Evolutionary conservation across 1,140 invertebrate species (phyloP).

Genomic region (Cydia pomonella): DNA sequence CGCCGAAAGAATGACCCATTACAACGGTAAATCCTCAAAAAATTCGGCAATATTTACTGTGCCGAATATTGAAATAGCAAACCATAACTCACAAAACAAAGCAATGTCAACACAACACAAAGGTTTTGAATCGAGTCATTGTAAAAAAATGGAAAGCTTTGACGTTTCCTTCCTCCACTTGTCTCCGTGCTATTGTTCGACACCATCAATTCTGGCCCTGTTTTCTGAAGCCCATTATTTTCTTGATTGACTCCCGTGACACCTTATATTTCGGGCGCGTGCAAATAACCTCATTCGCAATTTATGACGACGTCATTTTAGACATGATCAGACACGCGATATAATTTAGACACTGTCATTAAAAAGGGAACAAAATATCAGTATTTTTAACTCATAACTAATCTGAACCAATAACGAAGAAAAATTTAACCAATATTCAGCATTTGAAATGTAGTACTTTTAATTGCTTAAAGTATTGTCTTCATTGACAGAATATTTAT

Average conservation of each 20-base stretch:
- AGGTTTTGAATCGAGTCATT: not conserved
- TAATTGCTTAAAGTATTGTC: too few relatives aligned
- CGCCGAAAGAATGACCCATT: too few relatives aligned
- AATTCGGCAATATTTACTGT: too few relatives aligned
- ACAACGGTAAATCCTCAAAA: too few relatives aligned
- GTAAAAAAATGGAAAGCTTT: constrained; percentile 1
- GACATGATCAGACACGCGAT: not conserved
- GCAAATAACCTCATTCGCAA: constrained; percentile 2
- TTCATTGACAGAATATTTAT: too few relatives aligned
- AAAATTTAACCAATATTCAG: too few relatives aligned
- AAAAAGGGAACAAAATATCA: not conserved
- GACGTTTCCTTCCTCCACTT: not conserved
- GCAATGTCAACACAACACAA: constrained; percentile 1
- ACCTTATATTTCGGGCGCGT: constrained; percentile 15
- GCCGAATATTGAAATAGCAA: not conserved
- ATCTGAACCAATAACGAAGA: too few relatives aligned
- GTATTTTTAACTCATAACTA: too few relatives aligned
- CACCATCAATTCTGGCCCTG: not conserved
- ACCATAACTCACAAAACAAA: constrained; percentile 11
- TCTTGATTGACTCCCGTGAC: constrained; percentile 26
- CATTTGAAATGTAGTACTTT: too few relatives aligned
- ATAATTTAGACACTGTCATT: not conserved
- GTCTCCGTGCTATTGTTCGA: not conserved
- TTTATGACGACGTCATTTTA: not conserved
- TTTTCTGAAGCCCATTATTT: constrained; percentile 16